These are phyloP conservation scores for Ochotona curzoniae DNA, from an alignment of 2,113 vertebrate genomes.

Conservation along the genomic window DNA sequence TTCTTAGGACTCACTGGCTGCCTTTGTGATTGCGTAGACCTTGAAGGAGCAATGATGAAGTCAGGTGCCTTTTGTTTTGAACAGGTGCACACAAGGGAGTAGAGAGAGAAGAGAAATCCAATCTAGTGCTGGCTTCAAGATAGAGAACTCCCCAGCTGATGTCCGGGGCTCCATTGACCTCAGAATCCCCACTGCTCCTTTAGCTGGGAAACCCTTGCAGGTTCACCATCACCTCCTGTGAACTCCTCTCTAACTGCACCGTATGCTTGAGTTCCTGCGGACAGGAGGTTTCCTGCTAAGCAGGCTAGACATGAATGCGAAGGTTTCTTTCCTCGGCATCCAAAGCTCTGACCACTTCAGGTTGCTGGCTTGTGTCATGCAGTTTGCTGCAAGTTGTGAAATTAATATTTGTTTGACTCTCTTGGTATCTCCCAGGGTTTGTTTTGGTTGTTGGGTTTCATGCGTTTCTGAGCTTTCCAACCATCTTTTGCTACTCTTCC, in stretches of 20 bases:
- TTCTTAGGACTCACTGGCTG: slow-evolving; percentile 13
- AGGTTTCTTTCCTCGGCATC: not conserved
- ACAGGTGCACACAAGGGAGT: not conserved
- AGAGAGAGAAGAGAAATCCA: not conserved
- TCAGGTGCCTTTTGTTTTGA: not conserved
- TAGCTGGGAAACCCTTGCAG: not conserved
- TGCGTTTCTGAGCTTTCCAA: not conserved
- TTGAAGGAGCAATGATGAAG: slow-evolving; percentile 39
- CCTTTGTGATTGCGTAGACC: slow-evolving; percentile 19
- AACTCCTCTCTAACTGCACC: fast-evolving
- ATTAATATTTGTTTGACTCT: not conserved
- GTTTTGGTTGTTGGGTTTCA: not conserved
- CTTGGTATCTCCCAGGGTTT: not conserved
- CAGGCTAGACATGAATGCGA: not conserved
- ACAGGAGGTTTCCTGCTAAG: not conserved
- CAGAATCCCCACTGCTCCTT: not conserved
- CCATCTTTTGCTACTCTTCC: not conserved
- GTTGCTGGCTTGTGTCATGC: not conserved
- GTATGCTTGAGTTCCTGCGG: not conserved
- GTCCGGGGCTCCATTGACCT: too few species aligned
- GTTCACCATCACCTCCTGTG: fast-evolving
- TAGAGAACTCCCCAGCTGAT: not conserved
- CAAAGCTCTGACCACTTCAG: not conserved
- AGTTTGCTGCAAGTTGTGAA: not conserved
- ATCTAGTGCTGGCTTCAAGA: not conserved